phyloP scores from a whole-genome alignment of 2,797 vertebrate species.

The Hydrolagus colliei region DNA sequence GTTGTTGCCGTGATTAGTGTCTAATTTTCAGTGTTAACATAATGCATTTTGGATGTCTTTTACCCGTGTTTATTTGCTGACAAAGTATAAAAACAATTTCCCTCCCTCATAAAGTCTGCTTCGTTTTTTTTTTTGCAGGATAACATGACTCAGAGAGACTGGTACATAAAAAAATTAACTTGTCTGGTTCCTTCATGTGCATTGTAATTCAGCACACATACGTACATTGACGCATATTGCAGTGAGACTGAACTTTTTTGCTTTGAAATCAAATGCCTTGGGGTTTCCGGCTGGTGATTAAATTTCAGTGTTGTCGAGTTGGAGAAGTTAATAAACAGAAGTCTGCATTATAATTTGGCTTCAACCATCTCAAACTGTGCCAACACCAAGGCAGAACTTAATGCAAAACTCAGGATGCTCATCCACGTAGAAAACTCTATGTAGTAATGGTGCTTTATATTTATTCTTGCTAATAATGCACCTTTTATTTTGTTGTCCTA shows the following conservation, averaged over 20 bases:
- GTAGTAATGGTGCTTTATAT: neutral
- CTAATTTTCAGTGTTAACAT: too few species aligned
- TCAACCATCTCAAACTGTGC: neutral
- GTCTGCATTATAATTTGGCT: neutral
- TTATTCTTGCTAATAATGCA: neutral
- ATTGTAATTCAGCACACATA: neutral
- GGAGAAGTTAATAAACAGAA: neutral
- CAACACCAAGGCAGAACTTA: neutral
- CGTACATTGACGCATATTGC: neutral
- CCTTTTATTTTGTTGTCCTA: neutral
- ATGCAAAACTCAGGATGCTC: neutral
- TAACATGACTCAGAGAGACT: neutral
- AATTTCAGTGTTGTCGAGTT: neutral
- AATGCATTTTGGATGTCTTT: too few species aligned
- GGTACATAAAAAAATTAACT: neutral
- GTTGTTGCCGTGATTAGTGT: too few species aligned
- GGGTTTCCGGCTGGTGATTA: neutral
- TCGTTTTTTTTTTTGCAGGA: neutral
- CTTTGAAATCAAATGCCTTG: neutral
- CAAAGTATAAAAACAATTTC: too few species aligned
- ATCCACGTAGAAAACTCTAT: neutral
- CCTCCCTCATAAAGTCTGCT: neutral
- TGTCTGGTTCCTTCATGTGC: neutral
- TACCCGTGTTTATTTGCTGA: too few species aligned
- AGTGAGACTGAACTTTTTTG: neutral